Base-by-base conservation (phyloP, 2,113 vertebrate genomes). In the Numida meleagris region DNA sequence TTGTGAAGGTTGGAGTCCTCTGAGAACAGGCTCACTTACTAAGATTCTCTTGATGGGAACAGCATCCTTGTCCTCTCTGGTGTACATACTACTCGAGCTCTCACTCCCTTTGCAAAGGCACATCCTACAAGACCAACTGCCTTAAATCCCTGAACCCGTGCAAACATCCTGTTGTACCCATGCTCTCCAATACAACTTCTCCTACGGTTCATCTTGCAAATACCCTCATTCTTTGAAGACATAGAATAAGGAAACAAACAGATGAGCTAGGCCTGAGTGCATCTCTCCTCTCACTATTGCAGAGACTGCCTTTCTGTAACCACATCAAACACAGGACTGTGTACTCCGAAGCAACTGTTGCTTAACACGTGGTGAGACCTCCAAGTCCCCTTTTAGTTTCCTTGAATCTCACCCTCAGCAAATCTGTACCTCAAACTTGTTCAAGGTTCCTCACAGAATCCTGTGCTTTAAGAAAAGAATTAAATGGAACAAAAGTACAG, bases 281-380 rank as follows among this genome's bases (percentile, higher is more conserved):
- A 82, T 58, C 45, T 36, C 42, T 80, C 57, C 89, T 74, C 65
- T 90, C 86, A 46, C 42, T 86, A 68, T 46, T 0, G 76, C 67
- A 83, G 68, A 72, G 55, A 90, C 8, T 80, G 79, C 68, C 25
- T 89, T 73, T 86, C 55, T 67, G 34, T 34, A 90, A 90, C 90
- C 82, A 94, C 94, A 94, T 94, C 90, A 96, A 95, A 86, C 59
- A 50, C 3, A 15, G 31, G 68, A 80, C 72, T 68, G 23, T 16
- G 61, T 71, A 88, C 34, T 33, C 63, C 46, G 88, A 80, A 90
- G 33, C 45, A 91, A 62, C 38, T 66, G 36, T 73, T 76, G 19
- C 72, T 70, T 65, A 88, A 93, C 85, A 94, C 50, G 72, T 77
- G 79, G 36, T 4, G 9, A 66, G 67, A 66, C 18, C 89, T 93